Conservation (phyloP, 2,113 vertebrate genomes). For the Tachycineta bicolor region DNA sequence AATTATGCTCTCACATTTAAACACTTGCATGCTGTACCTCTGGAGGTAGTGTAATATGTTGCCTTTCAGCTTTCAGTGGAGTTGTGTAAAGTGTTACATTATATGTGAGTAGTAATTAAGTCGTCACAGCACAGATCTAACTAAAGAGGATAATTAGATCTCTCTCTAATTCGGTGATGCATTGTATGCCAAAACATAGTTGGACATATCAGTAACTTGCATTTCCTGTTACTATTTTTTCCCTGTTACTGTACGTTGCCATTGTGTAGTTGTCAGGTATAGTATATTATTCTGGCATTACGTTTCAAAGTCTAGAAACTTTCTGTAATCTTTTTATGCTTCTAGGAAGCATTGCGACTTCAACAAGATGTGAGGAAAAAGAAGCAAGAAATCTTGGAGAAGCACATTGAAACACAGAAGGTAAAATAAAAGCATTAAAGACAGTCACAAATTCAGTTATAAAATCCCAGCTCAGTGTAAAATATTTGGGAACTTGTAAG, state of each 20-base stretch:
- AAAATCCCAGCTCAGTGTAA: not conserved
- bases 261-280: not conserved
- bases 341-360: conserved; percentile 90
- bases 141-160: not conserved
- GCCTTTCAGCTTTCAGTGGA: not conserved
- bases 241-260: not conserved
- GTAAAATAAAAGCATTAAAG: conserved; percentile 69
- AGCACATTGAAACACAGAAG: conserved; percentile 98
- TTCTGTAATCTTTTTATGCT: conserved; percentile 31
- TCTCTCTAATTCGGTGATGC: not conserved
- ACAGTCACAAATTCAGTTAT: not conserved
- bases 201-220: not conserved
- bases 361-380: conserved; percentile 97
- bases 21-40: not conserved
- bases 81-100: not conserved
- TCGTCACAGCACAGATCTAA: not conserved
- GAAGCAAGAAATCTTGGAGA: conserved; percentile 97
- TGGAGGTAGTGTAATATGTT: not conserved
- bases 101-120: not conserved
- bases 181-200: not conserved
- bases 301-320: conserved; percentile 24
- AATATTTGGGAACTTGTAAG: not conserved
- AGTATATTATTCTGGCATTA: not conserved
- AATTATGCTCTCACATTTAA: not conserved
- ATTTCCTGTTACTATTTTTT: not conserved